Base-by-base conservation (phyloP, 2,888 invertebrate species). In the Ceriagrion tenellum region DNA sequence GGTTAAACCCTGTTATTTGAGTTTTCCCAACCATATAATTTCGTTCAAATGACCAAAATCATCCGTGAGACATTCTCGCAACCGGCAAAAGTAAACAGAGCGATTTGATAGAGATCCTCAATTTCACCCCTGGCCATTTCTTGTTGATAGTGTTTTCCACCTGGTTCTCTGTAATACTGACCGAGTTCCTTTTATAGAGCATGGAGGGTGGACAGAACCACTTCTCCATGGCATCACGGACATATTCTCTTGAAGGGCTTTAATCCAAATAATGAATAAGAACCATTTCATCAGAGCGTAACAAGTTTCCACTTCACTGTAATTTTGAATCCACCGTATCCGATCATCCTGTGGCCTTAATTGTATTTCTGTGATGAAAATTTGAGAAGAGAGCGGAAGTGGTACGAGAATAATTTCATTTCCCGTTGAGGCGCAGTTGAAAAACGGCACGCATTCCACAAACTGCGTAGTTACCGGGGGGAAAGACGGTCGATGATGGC, bases 381-480 rank as follows among this genome's bases (percentile, higher is more conserved):
- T 23, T 20, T n/a, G 16, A 89, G 89, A 55, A n/a, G 18, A 55
- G 18, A 23, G n/a, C 13, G n/a, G n/a, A 47, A 91, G 40, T 63
- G 30, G 59, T 23, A 47, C 47, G 69, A 18, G 69, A 47, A 47
- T 69, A 69, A 93, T 93, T 47, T 35, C 89, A 55, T 63, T 93
- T 93, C 26, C 63, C 47, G 74, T 20, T 69, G 69, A 69, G 93
- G 74, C 93, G 93, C n/a, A 40, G 93, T 69, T 35, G 30, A 74
- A 74, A 55, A 93, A 69, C 35, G 81, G 69, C 93, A 74, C 93
- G 93, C 47, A 47, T 74, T n/a, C 26, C 59, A 40, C 40, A 40
- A 74, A 93, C 93, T 93, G 93, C 93, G 93, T 93, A 93, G 93
- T 93, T n/a, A 55, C 89, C 3, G 13, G 69, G 69, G 69, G 69